Conservation (phyloP, 2,113 vertebrate genomes). For the Motacilla alba region DNA sequence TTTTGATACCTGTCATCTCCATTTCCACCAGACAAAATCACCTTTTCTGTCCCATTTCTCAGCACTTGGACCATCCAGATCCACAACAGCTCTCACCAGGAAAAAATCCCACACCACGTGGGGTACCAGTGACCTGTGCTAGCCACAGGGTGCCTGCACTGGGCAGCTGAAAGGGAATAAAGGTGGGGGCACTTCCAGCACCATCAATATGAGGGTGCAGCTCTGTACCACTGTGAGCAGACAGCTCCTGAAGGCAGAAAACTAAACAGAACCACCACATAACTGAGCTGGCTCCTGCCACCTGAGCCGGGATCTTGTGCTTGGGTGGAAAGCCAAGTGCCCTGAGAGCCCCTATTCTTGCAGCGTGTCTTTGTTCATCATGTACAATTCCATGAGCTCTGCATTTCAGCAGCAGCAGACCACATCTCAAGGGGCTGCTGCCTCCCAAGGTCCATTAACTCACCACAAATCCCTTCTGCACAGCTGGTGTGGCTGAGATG, state of each 20-base stretch:
- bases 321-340: background rate
- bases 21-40: background rate
- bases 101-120: background rate
- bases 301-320: background rate
- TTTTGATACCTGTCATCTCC: background rate
- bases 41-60: background rate
- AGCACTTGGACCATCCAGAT: background rate
- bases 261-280: background rate
- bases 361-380: rapidly evolving
- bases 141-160: rapidly evolving
- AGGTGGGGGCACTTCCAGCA: background rate
- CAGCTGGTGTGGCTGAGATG: background rate
- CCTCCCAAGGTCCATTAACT: background rate
- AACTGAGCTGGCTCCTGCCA: background rate
- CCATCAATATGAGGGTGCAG: rapidly evolving
- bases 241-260: background rate
- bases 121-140: background rate
- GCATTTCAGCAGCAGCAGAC: background rate
- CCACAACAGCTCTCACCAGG: background rate
- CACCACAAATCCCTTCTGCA: background rate
- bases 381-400: background rate
- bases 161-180: background rate
- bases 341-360: rapidly evolving
- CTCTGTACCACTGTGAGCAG: background rate
- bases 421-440: background rate